Base-by-base conservation (phyloP, 2,797 vertebrate genomes). In the Sebastiscus tertius region DNA sequence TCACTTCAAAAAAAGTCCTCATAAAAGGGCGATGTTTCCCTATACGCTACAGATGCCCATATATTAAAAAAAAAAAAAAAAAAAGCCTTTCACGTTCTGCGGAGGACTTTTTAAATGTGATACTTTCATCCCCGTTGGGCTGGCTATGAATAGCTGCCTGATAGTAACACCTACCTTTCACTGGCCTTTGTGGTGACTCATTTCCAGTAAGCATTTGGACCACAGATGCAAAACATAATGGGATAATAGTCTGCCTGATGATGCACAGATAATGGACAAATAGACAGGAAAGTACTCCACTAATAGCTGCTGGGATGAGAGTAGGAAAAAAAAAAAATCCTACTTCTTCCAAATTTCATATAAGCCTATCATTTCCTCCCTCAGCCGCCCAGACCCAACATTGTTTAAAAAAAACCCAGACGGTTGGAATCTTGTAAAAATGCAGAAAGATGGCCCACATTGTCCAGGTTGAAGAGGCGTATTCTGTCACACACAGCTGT, bases 191-290 rank as follows among this genome's bases (percentile, higher is more conserved):
- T 81, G 87, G 91, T 87, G 89, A 94, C 92, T 92, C 90, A 93
- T 92, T 94, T 93, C 93, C 92, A 92, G 92, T 92, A 93, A 94
- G 92, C 90, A 90, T 93, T 94, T 94, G 92, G 90, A 94, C 90
- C 91, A 89, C 92, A 92, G 91, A 94, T 92, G 93, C 92, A 92
- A 93, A 92, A 86, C 89, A 90, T 94, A 94, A 95, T 94, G 92
- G 92, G 91, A 95, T 95, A 94, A 94, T 95, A 90, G 94, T 87
- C 87, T 87, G 89, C 85, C 87, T 94, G 92, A 94, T 93, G 93
- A 93, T 92, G 93, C 91, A 90, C 91, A 89, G 93, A 93, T 94
- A 94, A 94, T 93, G 92, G 90, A 93, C 87, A 94, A 93, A 94
- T 92, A 93, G 92, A 92, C 86, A 84, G 89, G 91, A 91, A 91